phyloP scores from a whole-genome alignment of 1,140 invertebrate genomes.

The Antheraea pernyi region DNA sequence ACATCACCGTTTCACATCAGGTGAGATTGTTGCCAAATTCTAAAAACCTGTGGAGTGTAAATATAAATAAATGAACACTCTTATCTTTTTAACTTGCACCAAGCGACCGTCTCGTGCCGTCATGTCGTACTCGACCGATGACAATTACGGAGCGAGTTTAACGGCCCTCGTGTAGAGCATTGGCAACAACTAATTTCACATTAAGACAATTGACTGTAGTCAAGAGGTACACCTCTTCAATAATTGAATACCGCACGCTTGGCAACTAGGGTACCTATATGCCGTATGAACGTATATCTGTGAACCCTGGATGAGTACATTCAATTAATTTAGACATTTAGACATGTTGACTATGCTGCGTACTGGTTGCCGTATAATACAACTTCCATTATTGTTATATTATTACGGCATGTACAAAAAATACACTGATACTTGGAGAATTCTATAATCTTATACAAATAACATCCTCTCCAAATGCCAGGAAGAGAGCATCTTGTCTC shows the following conservation, averaged over 20 bases:
- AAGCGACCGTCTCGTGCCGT: neutral
- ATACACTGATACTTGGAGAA: too few relatives aligned
- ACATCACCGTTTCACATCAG: too few relatives aligned
- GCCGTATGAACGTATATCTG: neutral
- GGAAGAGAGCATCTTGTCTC: too few relatives aligned
- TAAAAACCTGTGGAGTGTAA: too few relatives aligned
- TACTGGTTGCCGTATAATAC: too few relatives aligned
- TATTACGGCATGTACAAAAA: too few relatives aligned
- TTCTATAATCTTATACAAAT: too few relatives aligned
- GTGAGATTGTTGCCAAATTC: too few relatives aligned
- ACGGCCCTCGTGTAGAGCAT: conserved; percentile 21
- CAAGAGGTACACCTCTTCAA: neutral
- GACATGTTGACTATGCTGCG: neutral
- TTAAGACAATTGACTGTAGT: conserved; percentile 11
- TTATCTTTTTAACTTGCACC: neutral
- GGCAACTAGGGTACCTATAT: neutral
- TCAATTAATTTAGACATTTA: neutral
- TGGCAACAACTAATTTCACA: conserved; percentile 21
- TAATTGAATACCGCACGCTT: neutral
- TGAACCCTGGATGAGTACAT: neutral
- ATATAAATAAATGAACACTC: too few relatives aligned
- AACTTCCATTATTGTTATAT: too few relatives aligned
- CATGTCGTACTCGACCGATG: conserved; percentile 4
- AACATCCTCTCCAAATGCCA: too few relatives aligned
- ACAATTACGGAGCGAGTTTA: conserved; percentile 20